phyloP scores from a whole-genome alignment of 2,113 vertebrate genomes.

The Saccopteryx bilineata region DNA sequence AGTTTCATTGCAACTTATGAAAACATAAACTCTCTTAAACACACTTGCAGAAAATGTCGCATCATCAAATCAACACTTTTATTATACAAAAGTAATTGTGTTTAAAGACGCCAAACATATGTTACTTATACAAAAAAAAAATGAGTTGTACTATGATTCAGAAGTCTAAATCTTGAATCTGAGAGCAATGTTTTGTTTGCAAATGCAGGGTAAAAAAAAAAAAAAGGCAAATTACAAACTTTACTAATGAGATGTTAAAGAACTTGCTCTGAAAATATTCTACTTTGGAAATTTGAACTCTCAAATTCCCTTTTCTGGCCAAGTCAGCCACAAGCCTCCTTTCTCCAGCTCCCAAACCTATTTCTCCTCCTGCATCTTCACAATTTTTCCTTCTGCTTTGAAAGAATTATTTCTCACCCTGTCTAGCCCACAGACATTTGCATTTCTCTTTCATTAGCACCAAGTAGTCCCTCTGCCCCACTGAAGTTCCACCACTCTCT shows the following conservation, averaged over 20 bases:
- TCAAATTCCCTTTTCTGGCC: constrained; percentile 25
- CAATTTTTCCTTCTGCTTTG: not conserved
- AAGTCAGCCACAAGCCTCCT: not conserved
- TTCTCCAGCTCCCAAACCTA: not conserved
- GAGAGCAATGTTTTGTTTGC: constrained; percentile 71
- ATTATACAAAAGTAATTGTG: constrained; percentile 91
- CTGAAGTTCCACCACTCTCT: not conserved
- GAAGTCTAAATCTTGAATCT: constrained; percentile 79
- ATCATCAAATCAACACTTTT: constrained; percentile 91
- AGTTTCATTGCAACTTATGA: constrained; percentile 91
- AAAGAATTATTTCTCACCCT: not conserved
- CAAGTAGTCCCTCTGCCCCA: not conserved
- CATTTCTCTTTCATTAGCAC: not conserved
- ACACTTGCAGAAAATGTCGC: constrained; percentile 90
- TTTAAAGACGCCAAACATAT: constrained; percentile 90
- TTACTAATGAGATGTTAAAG: constrained; percentile 76
- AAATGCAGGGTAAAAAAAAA: constrained; percentile 66
- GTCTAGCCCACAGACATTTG: not conserved
- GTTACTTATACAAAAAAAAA: constrained; percentile 85
- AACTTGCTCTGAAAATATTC: constrained; percentile 56
- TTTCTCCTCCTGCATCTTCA: not conserved
- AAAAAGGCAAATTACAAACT: constrained; percentile 73
- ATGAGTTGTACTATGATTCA: constrained; percentile 82
- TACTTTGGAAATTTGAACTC: constrained; percentile 49
- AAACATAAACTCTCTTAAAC: constrained; percentile 92